Base-by-base conservation (phyloP, 2,113 vertebrate genomes). In the Grallaria varia region DNA sequence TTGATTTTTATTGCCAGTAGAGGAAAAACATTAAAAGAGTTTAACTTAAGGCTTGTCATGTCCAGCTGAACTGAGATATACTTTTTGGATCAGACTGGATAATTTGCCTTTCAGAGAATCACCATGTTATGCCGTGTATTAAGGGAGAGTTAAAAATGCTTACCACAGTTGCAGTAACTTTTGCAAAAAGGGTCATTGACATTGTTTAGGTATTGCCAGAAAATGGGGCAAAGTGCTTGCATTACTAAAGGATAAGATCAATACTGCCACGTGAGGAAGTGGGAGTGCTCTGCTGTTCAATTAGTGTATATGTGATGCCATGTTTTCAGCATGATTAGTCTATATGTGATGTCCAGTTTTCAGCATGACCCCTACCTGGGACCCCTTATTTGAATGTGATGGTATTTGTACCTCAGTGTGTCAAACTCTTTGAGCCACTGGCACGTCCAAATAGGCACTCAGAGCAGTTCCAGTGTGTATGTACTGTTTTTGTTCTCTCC, bases 231-330 rank as follows among this genome's bases (percentile, higher is more conserved):
- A 64, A 53, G 16, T 6, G 3, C 37, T 30, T 78, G 9, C 13
- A 59, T 77, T 67, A n/a, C 52, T 75, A 56, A 87, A 68, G 37
- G 44, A 24, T 40, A 60, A 82, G 75, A 35, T 77, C 39, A 39
- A 0, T 53, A 11, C 45, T 87, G 37, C 42, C 23, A 50, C 0
- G 0, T 53, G 39, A 55, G 77, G 49, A 62, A 53, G 17, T 37
- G 14, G 4, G 27, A 67, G 25, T 49, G 35, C n/a, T 84, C 14
- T 72, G 55, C 77, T 92, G 47, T 59, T 93, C 24, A 14, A 5
- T 8, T 19, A n/a, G 14, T 18, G 53, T 37, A 2, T 23, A 17
- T 49, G 47, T 42, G 47, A 52, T 90, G 16, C 16, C 22, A 45
- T 49, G 6, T 75, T 95, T 84, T 67, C 50, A 67, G 42, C 50